Evolutionary conservation across 2,888 invertebrate species (phyloP).

Genomic region (Ceratothoa steindachneri): DNA sequence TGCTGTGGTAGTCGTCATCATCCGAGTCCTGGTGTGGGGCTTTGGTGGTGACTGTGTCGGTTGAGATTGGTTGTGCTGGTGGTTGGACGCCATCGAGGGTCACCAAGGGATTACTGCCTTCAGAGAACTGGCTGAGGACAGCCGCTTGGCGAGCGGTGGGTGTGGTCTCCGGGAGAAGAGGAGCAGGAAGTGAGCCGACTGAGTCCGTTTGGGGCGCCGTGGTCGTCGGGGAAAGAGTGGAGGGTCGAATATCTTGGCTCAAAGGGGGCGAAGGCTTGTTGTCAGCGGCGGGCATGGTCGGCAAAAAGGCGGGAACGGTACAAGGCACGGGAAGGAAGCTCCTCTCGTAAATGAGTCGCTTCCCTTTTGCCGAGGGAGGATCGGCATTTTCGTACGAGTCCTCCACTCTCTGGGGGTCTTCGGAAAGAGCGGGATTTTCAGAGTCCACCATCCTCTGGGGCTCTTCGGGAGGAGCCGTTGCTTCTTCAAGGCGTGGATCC

Average conservation of each 20-base stretch:
- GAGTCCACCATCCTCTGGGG: too few species aligned
- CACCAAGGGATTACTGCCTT: background rate
- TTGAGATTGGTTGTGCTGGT: background rate
- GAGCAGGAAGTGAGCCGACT: constrained; percentile 22
- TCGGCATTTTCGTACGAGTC: constrained; percentile 17
- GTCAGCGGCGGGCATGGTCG: background rate
- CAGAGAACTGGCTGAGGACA: constrained; percentile 17
- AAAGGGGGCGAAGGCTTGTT: background rate
- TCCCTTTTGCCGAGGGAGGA: too few species aligned
- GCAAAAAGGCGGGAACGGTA: constrained; percentile 37
- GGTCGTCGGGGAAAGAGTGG: constrained; percentile 15
- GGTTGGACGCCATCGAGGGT: background rate
- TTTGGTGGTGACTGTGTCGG: background rate
- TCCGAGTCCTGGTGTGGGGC: constrained; percentile 24
- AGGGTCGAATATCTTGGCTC: background rate
- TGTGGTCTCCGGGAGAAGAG: constrained; percentile 31
- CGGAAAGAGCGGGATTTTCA: too few species aligned
- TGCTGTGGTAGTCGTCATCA: constrained; percentile 40
- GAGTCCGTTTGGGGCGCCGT: background rate
- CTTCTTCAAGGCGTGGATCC: too few species aligned
- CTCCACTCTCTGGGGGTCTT: too few species aligned
- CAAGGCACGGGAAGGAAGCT: constrained; percentile 26
- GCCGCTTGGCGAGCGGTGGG: constrained; percentile 34
- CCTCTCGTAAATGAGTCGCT: constrained; percentile 27
- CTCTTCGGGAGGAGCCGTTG: background rate